Conservation (phyloP, 2,113 vertebrate genomes). For the Nannospalax galili region DNA sequence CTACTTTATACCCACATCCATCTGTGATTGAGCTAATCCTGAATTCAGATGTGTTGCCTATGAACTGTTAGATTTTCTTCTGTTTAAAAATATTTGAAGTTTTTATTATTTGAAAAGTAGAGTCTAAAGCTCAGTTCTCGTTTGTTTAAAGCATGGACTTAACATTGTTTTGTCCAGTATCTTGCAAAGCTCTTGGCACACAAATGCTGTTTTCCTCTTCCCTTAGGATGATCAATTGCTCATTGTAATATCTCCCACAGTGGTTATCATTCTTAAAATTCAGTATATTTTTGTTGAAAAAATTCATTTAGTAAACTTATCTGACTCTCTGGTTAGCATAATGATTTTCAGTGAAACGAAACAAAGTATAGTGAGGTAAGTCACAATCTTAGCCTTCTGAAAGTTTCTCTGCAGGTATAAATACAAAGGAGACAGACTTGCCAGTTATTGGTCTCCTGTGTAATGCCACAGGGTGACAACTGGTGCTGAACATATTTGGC, state of each 20-base stretch:
- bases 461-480: fast-evolving
- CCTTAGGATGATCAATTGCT: not conserved
- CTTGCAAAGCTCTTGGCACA: not conserved
- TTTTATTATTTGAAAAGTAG: not conserved
- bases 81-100: not conserved
- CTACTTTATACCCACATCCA: not conserved
- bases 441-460: not conserved
- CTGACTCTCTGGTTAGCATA: not conserved
- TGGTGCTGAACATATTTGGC: not conserved
- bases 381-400: not conserved
- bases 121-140: not conserved
- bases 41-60: not conserved
- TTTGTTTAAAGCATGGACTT: not conserved
- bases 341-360: not conserved
- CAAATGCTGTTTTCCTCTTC: not conserved
- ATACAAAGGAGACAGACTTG: not conserved
- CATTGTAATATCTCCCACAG: not conserved
- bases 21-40: not conserved
- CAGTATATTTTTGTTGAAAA: not conserved
- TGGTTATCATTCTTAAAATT: not conserved
- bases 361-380: not conserved
- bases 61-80: not conserved
- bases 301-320: not conserved
- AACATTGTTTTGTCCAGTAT: not conserved
- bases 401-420: not conserved